Evolutionary conservation across 2,113 vertebrate genomes (phyloP).

Genomic region (Lucifuga dentata): DNA sequence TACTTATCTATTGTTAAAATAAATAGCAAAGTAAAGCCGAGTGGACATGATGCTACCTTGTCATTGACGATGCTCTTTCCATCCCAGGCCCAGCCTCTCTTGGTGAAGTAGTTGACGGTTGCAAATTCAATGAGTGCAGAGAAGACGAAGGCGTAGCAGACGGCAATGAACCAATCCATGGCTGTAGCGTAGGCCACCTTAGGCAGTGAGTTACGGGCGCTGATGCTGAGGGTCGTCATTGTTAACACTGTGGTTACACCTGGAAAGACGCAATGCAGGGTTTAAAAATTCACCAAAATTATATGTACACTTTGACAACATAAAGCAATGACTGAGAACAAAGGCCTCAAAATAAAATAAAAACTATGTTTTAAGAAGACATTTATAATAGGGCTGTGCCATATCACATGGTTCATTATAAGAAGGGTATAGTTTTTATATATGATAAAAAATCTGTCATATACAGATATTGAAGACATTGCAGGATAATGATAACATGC

Average conservation of each 20-base stretch:
- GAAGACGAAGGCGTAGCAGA: slow-evolving; percentile 97
- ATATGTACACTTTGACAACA: too few species aligned
- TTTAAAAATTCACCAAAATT: too few species aligned
- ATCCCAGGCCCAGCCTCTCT: slow-evolving; percentile 97
- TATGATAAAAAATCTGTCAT: too few species aligned
- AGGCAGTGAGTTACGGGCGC: slow-evolving; percentile 93
- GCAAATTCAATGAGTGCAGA: slow-evolving; percentile 97
- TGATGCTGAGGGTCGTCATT: slow-evolving; percentile 96
- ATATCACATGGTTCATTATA: too few species aligned
- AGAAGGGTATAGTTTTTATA: too few species aligned
- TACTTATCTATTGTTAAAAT: not conserved
- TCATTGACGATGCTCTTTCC: slow-evolving; percentile 91
- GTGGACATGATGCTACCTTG: slow-evolving; percentile 45
- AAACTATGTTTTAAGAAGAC: too few species aligned
- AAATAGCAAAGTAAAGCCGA: not conserved
- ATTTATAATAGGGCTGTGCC: too few species aligned
- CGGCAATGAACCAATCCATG: slow-evolving; percentile 98
- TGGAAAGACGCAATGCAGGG: too few species aligned
- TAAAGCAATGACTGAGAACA: too few species aligned
- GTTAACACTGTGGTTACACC: slow-evolving; percentile 96
- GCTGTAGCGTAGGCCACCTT: slow-evolving; percentile 97
- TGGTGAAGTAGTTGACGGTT: slow-evolving; percentile 98
- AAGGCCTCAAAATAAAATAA: too few species aligned
- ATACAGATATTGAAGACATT: too few species aligned
- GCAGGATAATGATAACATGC: too few species aligned